Evolutionary conservation across 1,140 invertebrate genomes (phyloP), one percentile per base, ranked within the genome.

Genomic region (Hyles euphorbiae): DNA sequence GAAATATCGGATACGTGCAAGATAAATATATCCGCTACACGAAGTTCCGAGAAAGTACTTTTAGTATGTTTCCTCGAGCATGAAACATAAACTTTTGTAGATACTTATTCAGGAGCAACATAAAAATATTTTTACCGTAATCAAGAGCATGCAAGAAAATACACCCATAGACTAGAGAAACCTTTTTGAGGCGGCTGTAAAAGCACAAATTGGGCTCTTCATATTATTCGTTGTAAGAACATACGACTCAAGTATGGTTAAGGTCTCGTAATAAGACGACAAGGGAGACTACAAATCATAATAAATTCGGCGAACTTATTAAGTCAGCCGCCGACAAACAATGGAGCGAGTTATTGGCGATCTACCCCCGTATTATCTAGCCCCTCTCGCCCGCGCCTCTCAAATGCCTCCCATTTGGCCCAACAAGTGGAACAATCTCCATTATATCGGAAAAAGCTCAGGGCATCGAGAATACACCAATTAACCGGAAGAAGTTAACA

Each of bases 271-370:
- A 76, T 79, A 81, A 78, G 72, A 81, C 74, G 72, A 80, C 80
- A 72, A 74, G 74, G 74, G 76, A 78, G 73, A 65, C 73, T 71
- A 81, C 74, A 82, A 83, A 83, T 85, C 79, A 86, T 82, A 85
- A 85, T 81, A 88, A 84, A 86, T 83, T 81, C 68, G 76, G 69
- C 56, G 76, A 82, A 83, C 81, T 88, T 88, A 88, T 88, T 86
- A 86, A 86, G 83, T 82, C 80, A 75, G 76, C 81, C 75, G 74
- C 77, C 76, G 77, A 84, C 81, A 87, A 86, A 88, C 83, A 88
- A 86, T 88, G 81, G 78, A 75, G 69, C 76, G 74, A 82, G 81
- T 83, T 88, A 85, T 85, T 85, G 84, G 76, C 78, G 80, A 83
- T 83, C 74, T 81, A 79, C 75, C 78, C 80, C 72, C 75, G 67